These are phyloP conservation scores for Xanthostigma xanthostigma DNA, from an alignment of 2,888 invertebrate species.

Conservation along the genomic window DNA sequence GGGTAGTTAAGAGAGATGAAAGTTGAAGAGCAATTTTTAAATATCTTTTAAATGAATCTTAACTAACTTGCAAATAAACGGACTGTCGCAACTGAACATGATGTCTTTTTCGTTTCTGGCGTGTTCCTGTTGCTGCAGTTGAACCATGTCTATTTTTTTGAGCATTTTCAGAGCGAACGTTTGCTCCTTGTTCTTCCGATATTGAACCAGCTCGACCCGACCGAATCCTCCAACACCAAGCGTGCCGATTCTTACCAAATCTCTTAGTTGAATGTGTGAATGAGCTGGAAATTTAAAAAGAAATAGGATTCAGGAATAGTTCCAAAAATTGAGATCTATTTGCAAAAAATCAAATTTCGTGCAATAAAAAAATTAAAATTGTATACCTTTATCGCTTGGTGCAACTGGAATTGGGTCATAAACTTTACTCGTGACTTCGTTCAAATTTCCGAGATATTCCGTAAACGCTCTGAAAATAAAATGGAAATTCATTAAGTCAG, in stretches of 20 bases:
- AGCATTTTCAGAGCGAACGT: constrained; percentile 77
- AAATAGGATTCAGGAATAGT: neutral
- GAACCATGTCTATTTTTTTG: constrained; percentile 77
- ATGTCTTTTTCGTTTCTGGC: constrained; percentile 78
- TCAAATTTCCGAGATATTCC: constrained; percentile 68
- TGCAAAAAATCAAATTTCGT: neutral
- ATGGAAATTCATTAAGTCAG: neutral
- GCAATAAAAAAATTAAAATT: too few relatives aligned
- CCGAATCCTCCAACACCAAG: constrained; percentile 90
- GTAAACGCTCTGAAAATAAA: constrained; percentile 48
- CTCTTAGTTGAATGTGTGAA: constrained; percentile 53
- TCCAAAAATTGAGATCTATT: neutral
- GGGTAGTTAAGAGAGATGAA: neutral
- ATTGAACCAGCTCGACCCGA: constrained; percentile 60
- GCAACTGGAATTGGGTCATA: too few relatives aligned
- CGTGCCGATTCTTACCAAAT: constrained; percentile 69
- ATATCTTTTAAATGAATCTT: constrained; percentile 5
- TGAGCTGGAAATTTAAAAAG: constrained; percentile 31
- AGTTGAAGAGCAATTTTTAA: neutral
- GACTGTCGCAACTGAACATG: constrained; percentile 61
- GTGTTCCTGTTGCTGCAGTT: constrained; percentile 79
- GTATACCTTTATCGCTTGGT: too few relatives aligned
- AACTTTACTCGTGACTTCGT: constrained; percentile 38
- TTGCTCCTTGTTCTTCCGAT: constrained; percentile 32
- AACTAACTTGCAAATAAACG: constrained; percentile 62